phyloP scores from a whole-genome alignment of 2,888 invertebrate species.

The Drosophila kokeensis region DNA sequence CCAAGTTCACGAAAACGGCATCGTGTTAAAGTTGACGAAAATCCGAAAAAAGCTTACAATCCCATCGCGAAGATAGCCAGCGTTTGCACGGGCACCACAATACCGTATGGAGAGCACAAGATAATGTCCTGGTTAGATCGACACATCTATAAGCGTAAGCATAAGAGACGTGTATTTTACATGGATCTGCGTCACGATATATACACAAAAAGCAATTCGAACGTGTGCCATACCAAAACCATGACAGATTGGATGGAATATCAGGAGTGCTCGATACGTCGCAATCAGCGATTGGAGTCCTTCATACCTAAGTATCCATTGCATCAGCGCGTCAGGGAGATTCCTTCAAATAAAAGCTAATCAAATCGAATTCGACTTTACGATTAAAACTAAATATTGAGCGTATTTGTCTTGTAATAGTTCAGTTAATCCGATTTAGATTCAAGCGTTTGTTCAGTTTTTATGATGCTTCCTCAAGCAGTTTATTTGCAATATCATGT shows the following conservation, averaged over 20 bases:
- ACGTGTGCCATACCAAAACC: conserved; percentile 37
- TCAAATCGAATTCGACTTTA: background rate
- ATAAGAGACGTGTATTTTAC: conserved; percentile 12
- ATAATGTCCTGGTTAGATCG: conserved; percentile 39
- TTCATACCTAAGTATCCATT: conserved; percentile 50
- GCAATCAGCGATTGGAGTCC: conserved; percentile 52
- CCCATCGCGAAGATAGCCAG: conserved; percentile 9
- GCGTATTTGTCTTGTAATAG: background rate
- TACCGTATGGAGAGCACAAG: conserved; percentile 31
- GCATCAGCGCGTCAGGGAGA: background rate
- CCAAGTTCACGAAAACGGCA: background rate
- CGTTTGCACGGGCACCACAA: conserved; percentile 31
- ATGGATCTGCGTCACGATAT: conserved; percentile 35
- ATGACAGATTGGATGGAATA: conserved; percentile 18
- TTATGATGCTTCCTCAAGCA: conserved; percentile 20
- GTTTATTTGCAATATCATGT: conserved; percentile 50
- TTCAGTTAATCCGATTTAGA: background rate
- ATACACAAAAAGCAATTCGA: conserved; percentile 25
- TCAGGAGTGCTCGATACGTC: conserved; percentile 48
- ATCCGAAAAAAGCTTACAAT: conserved; percentile 23
- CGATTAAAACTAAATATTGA: background rate
- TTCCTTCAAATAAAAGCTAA: no score
- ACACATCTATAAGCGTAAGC: conserved; percentile 7
- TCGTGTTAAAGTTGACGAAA: background rate
- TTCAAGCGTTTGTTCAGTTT: background rate